phyloP scores from a whole-genome alignment of 2,797 vertebrate species.

The Acipenser ruthenus region DNA sequence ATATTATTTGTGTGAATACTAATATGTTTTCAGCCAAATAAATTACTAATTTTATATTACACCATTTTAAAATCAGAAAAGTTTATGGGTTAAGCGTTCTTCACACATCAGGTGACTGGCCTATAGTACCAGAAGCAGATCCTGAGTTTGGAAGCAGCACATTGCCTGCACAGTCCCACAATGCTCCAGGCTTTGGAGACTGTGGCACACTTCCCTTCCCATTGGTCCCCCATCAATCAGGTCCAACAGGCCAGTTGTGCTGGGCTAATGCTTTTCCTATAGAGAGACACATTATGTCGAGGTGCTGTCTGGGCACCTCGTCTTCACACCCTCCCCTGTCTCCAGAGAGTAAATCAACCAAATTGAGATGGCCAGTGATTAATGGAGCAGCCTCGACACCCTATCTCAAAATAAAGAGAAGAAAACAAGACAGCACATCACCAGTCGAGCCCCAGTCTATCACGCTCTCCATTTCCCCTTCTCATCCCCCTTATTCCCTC shows the following conservation, averaged over 20 bases:
- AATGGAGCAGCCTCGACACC: constrained; percentile 48
- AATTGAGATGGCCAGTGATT: constrained; percentile 60
- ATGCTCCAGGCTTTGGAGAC: not conserved
- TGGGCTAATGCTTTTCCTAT: constrained; percentile 67
- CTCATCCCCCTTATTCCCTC: constrained; percentile 26
- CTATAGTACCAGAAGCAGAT: too few relatives aligned
- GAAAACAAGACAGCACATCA: not conserved
- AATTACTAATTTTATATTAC: too few relatives aligned
- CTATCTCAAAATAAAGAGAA: constrained; percentile 1
- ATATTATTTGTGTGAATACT: too few relatives aligned
- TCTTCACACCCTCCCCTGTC: constrained; percentile 46
- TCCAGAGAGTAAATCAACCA: constrained; percentile 57
- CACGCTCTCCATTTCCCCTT: constrained; percentile 15
- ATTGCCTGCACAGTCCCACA: too few relatives aligned
- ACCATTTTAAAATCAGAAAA: too few relatives aligned
- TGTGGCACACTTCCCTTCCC: constrained; percentile 36
- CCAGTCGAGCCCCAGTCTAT: constrained; percentile 23
- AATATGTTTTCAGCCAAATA: too few relatives aligned
- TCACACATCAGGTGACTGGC: too few relatives aligned
- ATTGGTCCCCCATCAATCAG: constrained; percentile 50
- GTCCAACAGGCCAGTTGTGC: constrained; percentile 40
- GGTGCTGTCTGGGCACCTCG: constrained; percentile 47
- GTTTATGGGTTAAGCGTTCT: too few relatives aligned
- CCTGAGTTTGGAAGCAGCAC: too few relatives aligned
- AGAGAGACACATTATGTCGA: constrained; percentile 60